A percentile compares a stretch with the other conserved stretches of the same genome.
Conservation (phyloP, 2,113 vertebrate genomes). For the Ursus arctos region DNA sequence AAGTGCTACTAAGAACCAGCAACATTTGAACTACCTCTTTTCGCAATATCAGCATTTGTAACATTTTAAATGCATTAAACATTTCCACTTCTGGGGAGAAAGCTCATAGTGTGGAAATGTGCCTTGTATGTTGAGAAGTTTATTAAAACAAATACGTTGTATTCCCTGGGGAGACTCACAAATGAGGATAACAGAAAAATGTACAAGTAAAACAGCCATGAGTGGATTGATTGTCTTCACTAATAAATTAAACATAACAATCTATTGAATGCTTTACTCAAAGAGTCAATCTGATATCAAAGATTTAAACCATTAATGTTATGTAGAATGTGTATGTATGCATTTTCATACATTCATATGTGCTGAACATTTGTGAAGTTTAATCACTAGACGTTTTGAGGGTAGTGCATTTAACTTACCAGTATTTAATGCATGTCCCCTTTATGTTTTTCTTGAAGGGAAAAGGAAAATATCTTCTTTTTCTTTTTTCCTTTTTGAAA, state of each 20-base stretch:
- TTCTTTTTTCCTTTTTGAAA: not conserved
- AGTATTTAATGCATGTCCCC: not conserved
- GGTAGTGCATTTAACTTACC: not conserved
- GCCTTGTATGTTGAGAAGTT: not conserved
- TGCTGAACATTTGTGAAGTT: not conserved
- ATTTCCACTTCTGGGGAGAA: constrained; percentile 8
- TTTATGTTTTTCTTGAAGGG: not conserved
- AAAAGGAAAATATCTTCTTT: not conserved
- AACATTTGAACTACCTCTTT: not conserved
- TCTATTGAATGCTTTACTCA: not conserved
- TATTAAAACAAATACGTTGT: constrained; percentile 25
- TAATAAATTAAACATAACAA: constrained; percentile 54
- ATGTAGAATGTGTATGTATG: not conserved
- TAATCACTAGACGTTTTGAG: not conserved
- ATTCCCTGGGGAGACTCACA: not conserved
- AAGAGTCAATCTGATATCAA: constrained; percentile 20
- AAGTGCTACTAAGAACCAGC: not conserved
- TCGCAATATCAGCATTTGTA: not conserved
- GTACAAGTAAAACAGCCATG: constrained; percentile 3
- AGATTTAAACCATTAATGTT: not conserved
- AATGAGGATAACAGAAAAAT: constrained; percentile 49
- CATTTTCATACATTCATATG: not conserved
- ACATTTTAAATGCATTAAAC: constrained; percentile 46
- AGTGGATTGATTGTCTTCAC: constrained; percentile 4
- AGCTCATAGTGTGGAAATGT: not conserved